A percentile compares a stretch with the other conserved stretches of the same genome.
These are phyloP conservation scores for Choreutis nemorana DNA, from an alignment of 2,888 invertebrate genomes.

Conservation along the genomic window DNA sequence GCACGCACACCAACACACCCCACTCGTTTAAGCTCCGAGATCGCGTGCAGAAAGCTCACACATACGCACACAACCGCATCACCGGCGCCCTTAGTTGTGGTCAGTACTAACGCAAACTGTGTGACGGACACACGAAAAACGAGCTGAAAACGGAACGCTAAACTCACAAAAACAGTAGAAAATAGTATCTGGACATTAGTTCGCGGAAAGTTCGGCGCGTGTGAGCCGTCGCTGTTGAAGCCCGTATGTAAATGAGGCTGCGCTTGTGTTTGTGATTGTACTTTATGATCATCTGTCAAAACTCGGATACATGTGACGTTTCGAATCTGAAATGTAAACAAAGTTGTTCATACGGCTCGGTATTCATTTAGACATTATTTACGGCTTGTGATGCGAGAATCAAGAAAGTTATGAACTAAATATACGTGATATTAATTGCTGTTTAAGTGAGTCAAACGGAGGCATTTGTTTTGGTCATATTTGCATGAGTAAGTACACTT, in stretches of 20 bases:
- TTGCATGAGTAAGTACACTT: constrained; percentile 51
- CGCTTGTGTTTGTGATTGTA: constrained; percentile 52
- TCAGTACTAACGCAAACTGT: constrained; percentile 66
- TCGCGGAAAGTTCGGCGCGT: constrained; percentile 19
- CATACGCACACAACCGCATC: constrained; percentile 53
- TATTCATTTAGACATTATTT: constrained; percentile 45
- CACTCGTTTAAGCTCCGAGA: constrained; percentile 54
- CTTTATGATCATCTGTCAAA: constrained; percentile 62
- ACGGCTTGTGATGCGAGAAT: constrained; percentile 38
- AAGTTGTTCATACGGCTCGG: constrained; percentile 33
- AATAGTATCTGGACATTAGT: constrained; percentile 14
- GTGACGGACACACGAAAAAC: constrained; percentile 66
- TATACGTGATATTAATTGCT: constrained; percentile 52
- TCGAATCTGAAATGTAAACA: constrained; percentile 60
- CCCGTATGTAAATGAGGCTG: constrained; percentile 52
- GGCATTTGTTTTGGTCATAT: constrained; percentile 47
- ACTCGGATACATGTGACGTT: constrained; percentile 61
- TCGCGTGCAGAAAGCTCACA: constrained; percentile 65
- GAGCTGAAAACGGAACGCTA: constrained; percentile 58
- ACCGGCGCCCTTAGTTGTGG: constrained; percentile 65
- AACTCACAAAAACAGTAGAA: constrained; percentile 36
- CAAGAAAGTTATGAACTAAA: constrained; percentile 55
- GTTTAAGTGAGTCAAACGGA: constrained; percentile 33
- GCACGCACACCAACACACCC: constrained; percentile 53
- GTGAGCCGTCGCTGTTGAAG: constrained; percentile 21